Base-by-base conservation (phyloP, 2,888 invertebrate genomes). In the Rhamnusium bicolor region DNA sequence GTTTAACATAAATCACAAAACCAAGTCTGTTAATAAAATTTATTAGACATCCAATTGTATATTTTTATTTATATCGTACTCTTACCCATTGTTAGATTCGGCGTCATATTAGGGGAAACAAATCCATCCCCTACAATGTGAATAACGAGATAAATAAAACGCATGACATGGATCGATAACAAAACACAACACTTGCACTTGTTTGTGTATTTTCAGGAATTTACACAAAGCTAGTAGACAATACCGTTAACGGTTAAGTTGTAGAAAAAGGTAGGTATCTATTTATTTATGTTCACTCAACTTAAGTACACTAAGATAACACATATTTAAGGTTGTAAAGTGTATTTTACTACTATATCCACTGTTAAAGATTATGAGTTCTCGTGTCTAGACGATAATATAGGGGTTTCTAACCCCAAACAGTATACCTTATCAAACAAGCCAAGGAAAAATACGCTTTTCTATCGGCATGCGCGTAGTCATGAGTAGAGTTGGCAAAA, bases 371-470 rank as follows among this genome's bases (percentile, higher is more conserved):
- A 54, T 49, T 46, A 51, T 5, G 24, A 8, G 21, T 24, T 24
- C n/a, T 24, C 21, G 10, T 14, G 65, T 65, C 65, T 67, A 67
- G 67, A 67, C 67, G 53, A 32, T 53, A 27, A 56, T 21, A 14
- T 56, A 51, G 46, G 67, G 67, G 67, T 67, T 67, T 54, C 54
- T 67, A 67, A 67, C 67, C 67, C 67, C 46, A 46, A 40, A 32
- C 67, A 19, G 7, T 32, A 14, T 21, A 21, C 61, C 46, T 24
- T 24, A 16, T 46, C 46, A 46, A 66, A 46, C 61, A 61, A 62
- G 27, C 24, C 62, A 24, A 10, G 62, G 3, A 51, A 14, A 27
- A 19, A 18, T 40, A 40, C 24, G 56, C 19, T 29, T 53, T 27
- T 65, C 29, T 14, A 40, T 14, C 6, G 65, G 32, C 40, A 21